These are phyloP conservation scores for Kradibia gibbosae DNA, from an alignment of 1,140 invertebrate genomes.

Conservation along the genomic window DNA sequence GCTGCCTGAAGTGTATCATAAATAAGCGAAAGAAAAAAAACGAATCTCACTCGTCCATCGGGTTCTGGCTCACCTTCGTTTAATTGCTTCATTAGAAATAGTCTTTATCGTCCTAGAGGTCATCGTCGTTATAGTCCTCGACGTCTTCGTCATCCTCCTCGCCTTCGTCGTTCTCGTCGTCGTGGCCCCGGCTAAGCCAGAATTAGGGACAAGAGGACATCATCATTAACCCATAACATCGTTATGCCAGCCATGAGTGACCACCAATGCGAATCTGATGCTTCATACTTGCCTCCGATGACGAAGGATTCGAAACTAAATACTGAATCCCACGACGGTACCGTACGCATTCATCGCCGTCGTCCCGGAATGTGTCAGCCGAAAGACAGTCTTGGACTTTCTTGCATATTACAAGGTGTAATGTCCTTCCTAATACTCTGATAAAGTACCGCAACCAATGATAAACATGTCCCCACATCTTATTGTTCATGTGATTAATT, in stretches of 20 bases:
- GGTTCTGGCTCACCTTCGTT: not conserved
- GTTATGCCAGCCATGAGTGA: not conserved
- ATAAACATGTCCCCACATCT: too few species aligned
- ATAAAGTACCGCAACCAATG: too few species aligned
- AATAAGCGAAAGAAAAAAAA: not conserved
- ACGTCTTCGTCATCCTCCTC: too few species aligned
- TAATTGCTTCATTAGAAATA: not conserved
- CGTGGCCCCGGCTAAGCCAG: not conserved
- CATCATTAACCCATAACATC: not conserved
- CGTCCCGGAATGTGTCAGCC: slow-evolving; percentile 46
- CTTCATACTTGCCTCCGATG: not conserved
- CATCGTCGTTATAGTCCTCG: not conserved
- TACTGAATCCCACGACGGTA: slow-evolving; percentile 17
- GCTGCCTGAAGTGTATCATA: not conserved
- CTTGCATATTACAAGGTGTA: slow-evolving; percentile 48
- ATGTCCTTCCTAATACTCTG: not conserved
- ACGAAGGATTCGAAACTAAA: slow-evolving; percentile 22
- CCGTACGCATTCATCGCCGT: slow-evolving; percentile 31
- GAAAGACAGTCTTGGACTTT: slow-evolving; percentile 49
- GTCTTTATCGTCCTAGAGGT: too few species aligned
- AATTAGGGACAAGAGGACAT: not conserved
- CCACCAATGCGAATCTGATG: not conserved
- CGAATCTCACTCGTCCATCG: not conserved
- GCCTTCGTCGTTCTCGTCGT: not conserved
- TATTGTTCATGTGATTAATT: too few species aligned